These are phyloP conservation scores for Aphis gossypii DNA, from an alignment of 1,140 invertebrate genomes.

Conservation along the genomic window DNA sequence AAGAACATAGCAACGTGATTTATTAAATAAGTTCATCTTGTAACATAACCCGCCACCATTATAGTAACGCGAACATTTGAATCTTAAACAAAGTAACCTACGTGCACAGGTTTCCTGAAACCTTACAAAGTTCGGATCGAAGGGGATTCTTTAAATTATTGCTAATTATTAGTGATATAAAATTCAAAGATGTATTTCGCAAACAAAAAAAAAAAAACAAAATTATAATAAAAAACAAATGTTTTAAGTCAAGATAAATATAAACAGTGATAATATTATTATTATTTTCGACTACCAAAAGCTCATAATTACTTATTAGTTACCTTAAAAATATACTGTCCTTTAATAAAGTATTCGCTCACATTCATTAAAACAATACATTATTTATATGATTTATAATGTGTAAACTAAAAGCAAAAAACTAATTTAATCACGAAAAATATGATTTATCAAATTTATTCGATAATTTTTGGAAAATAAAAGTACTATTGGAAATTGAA, in stretches of 20 bases:
- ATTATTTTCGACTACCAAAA: not conserved
- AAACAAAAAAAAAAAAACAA: not conserved
- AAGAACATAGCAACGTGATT: not conserved
- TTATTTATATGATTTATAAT: not conserved
- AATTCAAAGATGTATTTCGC: not conserved
- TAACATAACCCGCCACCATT: not conserved
- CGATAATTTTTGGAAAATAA: no score
- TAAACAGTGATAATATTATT: not conserved
- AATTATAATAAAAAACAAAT: slow-evolving; percentile 6
- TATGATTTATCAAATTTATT: not conserved
- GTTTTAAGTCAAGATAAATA: not conserved
- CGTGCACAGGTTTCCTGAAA: not conserved
- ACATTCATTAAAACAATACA: not conserved
- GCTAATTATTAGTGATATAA: slow-evolving; percentile 7
- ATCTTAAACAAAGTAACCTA: not conserved
- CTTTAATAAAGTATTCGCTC: not conserved
- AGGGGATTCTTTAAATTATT: not conserved
- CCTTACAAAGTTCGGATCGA: not conserved
- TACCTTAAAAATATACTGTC: not conserved
- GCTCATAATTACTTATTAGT: not conserved
- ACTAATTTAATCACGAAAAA: not conserved
- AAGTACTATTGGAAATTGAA: no score
- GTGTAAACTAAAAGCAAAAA: not conserved
- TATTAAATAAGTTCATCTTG: not conserved
- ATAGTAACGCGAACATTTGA: not conserved